phyloP scores from a whole-genome alignment of 2,888 invertebrate species.

The Chaetogeoica ovagalla region DNA sequence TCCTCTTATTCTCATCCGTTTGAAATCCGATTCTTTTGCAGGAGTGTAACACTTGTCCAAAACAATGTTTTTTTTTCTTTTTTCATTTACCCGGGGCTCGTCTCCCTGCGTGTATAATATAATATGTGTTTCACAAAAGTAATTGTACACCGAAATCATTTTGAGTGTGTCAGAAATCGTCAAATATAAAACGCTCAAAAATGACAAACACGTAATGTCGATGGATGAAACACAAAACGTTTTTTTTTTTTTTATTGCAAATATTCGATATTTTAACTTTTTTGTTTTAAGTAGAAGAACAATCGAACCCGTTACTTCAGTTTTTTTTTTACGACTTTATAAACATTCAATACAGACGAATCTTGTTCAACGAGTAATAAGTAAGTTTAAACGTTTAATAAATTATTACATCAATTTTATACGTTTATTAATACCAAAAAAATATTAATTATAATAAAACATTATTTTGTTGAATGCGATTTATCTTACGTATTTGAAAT shows the following conservation, averaged over 20 bases:
- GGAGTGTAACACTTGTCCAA: constrained; percentile 17
- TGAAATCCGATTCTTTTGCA: constrained; percentile 20
- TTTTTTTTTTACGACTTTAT: too few relatives aligned
- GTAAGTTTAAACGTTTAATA: too few relatives aligned
- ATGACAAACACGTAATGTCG: background rate
- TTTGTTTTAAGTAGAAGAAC: background rate
- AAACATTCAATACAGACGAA: too few relatives aligned
- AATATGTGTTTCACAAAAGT: constrained; percentile 12
- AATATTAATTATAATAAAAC: too few relatives aligned
- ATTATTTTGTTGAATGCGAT: too few relatives aligned
- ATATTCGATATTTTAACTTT: constrained; percentile 1
- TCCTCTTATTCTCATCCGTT: background rate
- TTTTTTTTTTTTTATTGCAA: constrained; percentile 23
- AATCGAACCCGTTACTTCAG: background rate
- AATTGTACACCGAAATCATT: constrained; percentile 34
- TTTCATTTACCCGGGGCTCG: background rate
- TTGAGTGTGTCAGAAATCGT: constrained; percentile 25
- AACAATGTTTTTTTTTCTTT: background rate
- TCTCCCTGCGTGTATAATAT: background rate
- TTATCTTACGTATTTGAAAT: too few relatives aligned
- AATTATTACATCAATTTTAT: too few relatives aligned
- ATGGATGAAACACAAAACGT: background rate
- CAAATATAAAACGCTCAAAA: background rate
- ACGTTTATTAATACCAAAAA: too few relatives aligned
- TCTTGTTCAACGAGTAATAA: too few relatives aligned